These are phyloP conservation scores for Clostera curtula DNA, from an alignment of 2,888 invertebrate species.

Conservation along the genomic window DNA sequence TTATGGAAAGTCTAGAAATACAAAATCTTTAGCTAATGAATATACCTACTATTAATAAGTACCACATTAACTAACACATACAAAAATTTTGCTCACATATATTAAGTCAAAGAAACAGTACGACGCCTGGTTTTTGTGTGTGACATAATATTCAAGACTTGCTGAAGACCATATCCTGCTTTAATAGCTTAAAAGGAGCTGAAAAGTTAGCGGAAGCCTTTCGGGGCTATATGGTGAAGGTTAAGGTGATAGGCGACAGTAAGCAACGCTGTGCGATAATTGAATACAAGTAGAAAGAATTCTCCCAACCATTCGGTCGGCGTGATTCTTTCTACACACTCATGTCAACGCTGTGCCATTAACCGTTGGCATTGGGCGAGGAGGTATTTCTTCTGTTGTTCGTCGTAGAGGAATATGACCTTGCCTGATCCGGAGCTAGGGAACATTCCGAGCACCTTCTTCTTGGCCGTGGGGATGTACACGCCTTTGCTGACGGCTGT, in stretches of 20 bases:
- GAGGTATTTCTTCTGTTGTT: slow-evolving; percentile 57
- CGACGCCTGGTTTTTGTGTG: too few species aligned
- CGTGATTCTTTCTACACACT: slow-evolving; percentile 55
- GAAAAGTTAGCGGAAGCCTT: slow-evolving; percentile 51
- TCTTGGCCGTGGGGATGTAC: slow-evolving; percentile 74
- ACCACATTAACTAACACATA: too few species aligned
- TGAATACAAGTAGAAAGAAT: slow-evolving; percentile 66
- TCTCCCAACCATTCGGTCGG: slow-evolving; percentile 36
- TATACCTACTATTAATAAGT: too few species aligned
- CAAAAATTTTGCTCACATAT: too few species aligned
- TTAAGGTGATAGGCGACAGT: slow-evolving; percentile 57
- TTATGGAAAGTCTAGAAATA: too few species aligned
- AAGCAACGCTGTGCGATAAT: slow-evolving; percentile 53
- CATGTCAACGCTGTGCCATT: slow-evolving; percentile 63
- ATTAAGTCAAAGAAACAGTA: too few species aligned
- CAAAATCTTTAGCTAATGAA: too few species aligned
- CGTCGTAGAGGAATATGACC: slow-evolving; percentile 66
- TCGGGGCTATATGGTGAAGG: slow-evolving; percentile 53
- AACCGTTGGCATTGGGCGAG: slow-evolving; percentile 58
- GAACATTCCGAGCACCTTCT: slow-evolving; percentile 78
- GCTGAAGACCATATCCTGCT: too few species aligned
- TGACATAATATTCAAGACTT: too few species aligned
- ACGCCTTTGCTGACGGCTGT: slow-evolving; percentile 82
- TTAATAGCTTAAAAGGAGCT: slow-evolving; percentile 3
- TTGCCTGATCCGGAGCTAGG: slow-evolving; percentile 77